Evolutionary conservation across 2,888 invertebrate genomes (phyloP).

Genomic region (Alitta virens): DNA sequence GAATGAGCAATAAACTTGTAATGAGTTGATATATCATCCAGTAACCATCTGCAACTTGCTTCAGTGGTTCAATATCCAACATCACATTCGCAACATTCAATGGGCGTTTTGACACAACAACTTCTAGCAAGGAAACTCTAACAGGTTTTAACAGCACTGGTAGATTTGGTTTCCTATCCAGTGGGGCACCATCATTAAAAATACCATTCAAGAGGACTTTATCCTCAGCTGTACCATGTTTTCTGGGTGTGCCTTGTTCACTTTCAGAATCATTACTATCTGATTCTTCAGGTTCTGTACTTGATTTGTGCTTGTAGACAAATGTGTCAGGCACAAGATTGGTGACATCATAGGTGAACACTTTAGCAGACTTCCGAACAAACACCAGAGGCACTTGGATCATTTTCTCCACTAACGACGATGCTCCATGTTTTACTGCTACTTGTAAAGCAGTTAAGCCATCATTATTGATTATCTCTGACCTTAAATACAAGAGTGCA

Average conservation of each 20-base stretch:
- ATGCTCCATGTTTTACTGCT: conserved; percentile 37
- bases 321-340: not conserved
- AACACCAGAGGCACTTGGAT: conserved; percentile 29
- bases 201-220: too few species aligned
- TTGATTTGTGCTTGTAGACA: too few species aligned
- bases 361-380: not conserved
- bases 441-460: conserved; percentile 37
- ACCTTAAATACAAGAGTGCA: conserved; percentile 28
- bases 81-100: not conserved
- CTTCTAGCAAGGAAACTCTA: not conserved
- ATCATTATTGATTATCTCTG: conserved; percentile 34
- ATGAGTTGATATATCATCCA: conserved; percentile 42
- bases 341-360: not conserved
- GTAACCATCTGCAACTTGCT: conserved; percentile 41
- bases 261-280: too few species aligned
- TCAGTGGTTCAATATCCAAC: not conserved
- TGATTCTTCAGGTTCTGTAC: too few species aligned
- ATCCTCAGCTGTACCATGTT: too few species aligned
- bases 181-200: too few species aligned
- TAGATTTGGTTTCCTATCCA: too few species aligned
- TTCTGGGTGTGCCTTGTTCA: too few species aligned
- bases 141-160: too few species aligned
- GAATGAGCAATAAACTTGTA: conserved; percentile 38
- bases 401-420: conserved; percentile 35
- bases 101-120: not conserved